Evolutionary conservation across 2,888 invertebrate species (phyloP).

Genomic region (Pterobdella sp.): DNA sequence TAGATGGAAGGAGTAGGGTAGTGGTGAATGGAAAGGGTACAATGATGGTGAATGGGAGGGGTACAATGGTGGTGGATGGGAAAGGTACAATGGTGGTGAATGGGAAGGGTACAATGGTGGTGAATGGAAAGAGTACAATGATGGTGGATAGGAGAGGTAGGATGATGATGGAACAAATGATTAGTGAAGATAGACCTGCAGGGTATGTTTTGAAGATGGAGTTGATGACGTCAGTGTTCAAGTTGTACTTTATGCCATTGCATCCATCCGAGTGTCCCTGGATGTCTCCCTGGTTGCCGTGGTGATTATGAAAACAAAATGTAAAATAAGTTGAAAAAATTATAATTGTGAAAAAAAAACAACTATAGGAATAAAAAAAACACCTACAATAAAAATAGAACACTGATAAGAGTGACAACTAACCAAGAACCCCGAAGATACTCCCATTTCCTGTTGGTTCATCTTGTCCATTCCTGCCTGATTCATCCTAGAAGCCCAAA

Average conservation of each 20-base stretch:
- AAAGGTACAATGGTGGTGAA: background rate
- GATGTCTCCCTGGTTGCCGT: constrained; percentile 79
- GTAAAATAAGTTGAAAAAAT: background rate
- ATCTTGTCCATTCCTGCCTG: background rate
- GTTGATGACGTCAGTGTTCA: constrained; percentile 90
- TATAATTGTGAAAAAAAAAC: constrained; percentile 12
- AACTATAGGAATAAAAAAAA: background rate
- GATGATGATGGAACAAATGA: too few species aligned
- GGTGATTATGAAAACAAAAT: constrained; percentile 20
- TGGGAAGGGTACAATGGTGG: background rate
- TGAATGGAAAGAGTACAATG: background rate
- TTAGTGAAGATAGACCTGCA: constrained; percentile 55
- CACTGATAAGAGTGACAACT: too few species aligned
- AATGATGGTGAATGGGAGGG: background rate
- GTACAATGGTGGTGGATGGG: background rate
- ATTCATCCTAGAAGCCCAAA: constrained; percentile 64
- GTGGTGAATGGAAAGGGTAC: background rate
- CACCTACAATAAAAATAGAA: background rate
- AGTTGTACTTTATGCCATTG: constrained; percentile 90
- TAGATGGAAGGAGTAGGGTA: background rate
- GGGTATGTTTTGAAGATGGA: constrained; percentile 99
- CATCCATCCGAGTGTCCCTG: constrained; percentile 93
- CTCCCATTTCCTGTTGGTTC: constrained; percentile 45
- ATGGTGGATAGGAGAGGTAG: background rate
- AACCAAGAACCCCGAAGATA: constrained; percentile 49